Conservation (phyloP, 2,888 invertebrate species). For the Conistra vaccinii region DNA sequence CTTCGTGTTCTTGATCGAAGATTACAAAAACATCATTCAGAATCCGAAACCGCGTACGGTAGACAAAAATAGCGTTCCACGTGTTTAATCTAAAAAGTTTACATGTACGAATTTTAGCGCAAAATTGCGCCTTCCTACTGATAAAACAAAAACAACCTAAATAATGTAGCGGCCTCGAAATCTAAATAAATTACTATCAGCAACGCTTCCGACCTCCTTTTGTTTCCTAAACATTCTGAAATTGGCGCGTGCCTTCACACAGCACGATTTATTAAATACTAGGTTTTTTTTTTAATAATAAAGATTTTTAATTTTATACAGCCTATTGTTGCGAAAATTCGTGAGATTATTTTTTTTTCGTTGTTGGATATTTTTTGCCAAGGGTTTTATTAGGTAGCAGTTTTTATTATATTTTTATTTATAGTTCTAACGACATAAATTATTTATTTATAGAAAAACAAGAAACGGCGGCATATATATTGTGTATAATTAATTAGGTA, state of each 20-base stretch:
- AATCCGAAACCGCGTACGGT: conserved; percentile 11
- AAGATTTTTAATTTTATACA: conserved; percentile 3
- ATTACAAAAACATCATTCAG: conserved; percentile 10
- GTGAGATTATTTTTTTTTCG: not conserved
- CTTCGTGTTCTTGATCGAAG: too few relatives aligned
- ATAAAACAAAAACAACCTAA: conserved; percentile 90
- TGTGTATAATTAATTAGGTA: not conserved
- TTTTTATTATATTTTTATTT: too few relatives aligned
- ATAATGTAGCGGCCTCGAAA: conserved; percentile 88
- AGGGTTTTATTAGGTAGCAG: too few relatives aligned
- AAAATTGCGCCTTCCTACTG: conserved; percentile 89
- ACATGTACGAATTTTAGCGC: conserved; percentile 75
- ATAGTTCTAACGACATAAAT: too few relatives aligned
- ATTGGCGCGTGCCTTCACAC: conserved; percentile 74
- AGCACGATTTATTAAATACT: conserved; percentile 62
- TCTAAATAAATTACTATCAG: conserved; percentile 89
- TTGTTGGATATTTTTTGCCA: not conserved
- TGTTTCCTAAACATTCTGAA: conserved; percentile 83
- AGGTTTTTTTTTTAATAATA: conserved; percentile 20
- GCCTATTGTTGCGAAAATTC: conserved; percentile 28
- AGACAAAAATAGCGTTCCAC: conserved; percentile 47
- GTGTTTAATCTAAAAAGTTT: conserved; percentile 76
- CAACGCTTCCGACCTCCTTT: conserved; percentile 89
- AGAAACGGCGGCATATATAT: not conserved
- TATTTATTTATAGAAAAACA: not conserved